Evolutionary conservation across 2,888 invertebrate genomes (phyloP), one percentile per base, ranked within the genome.

Genomic region (Agrotis ipsilon): DNA sequence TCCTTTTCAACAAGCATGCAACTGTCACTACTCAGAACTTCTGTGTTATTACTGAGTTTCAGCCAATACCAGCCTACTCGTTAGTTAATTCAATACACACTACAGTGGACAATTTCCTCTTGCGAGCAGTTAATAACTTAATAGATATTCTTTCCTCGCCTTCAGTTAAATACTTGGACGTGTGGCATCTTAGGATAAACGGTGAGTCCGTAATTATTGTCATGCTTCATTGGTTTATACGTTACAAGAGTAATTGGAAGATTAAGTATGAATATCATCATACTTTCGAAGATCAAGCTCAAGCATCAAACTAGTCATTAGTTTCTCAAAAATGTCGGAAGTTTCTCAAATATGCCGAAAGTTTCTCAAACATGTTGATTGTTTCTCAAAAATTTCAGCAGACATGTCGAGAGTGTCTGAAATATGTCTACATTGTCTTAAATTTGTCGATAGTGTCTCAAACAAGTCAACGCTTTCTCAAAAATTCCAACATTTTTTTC

Each of bases 101-200:
- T 54, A 14, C 62, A 57, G 55, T 24, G 9, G 32, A 67, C 78
- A 81, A 71, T 78, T 82, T 63, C 48, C 6, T 63, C 18, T 81
- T 63, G 63, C 79, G 66, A 82, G 51, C 27, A 60, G 81, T 55
- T 78, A 82, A 78, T 78, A 54, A 82, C 82, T 60, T 82, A 78
- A 78, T 71, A 66, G 62, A 57, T 66, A 78, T 66, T 78, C 65
- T 71, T 82, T 78, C 72, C 16, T 64, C 63, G 39, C 49, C 59
- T 66, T 43, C 59, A 57, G 48, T 60, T 67, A 78, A 66, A 79
- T 66, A 55, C 51, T 27, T 60, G 14, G 51, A 67, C 72, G 52
- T 60, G 59, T 49, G 71, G 61, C 27, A 66, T 78, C 59, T 60
- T 71, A 51, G 63, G 48, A 64, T 64, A 64, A 57, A 57, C 55